Conservation (phyloP, 2,888 invertebrate genomes). For the Trissolcus japonicus region DNA sequence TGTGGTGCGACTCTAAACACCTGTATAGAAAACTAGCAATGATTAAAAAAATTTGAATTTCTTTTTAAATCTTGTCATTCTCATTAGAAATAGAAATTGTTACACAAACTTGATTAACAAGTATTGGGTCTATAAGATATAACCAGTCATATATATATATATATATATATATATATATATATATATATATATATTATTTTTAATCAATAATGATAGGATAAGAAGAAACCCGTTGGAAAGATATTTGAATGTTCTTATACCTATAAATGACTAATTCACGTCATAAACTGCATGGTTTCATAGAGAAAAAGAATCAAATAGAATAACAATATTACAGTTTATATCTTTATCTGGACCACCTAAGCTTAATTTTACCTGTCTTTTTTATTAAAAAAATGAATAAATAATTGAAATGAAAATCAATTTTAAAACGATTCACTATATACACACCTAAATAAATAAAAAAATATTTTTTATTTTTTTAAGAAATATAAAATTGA, state of each 20-base stretch:
- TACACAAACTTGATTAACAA: background rate
- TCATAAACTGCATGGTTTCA: too few species aligned
- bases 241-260: too few species aligned
- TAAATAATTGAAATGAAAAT: background rate
- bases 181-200: too few species aligned
- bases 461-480: background rate
- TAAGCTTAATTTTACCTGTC: too few species aligned
- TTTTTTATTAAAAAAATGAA: too few species aligned
- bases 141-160: too few species aligned
- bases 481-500: too few species aligned
- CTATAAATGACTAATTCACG: too few species aligned
- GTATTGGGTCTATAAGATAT: background rate
- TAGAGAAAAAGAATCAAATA: too few species aligned
- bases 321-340: background rate
- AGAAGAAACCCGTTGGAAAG: too few species aligned
- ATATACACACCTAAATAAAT: background rate
- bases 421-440: background rate
- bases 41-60: conserved; percentile 23
- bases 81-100: background rate
- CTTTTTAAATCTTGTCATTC: background rate
- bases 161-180: too few species aligned
- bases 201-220: too few species aligned
- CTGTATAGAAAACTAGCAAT: conserved; percentile 60
- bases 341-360: background rate
- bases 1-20: conserved; percentile 73